Base-by-base conservation (phyloP, 2,888 invertebrate genomes). In the Theretra japonica region DNA sequence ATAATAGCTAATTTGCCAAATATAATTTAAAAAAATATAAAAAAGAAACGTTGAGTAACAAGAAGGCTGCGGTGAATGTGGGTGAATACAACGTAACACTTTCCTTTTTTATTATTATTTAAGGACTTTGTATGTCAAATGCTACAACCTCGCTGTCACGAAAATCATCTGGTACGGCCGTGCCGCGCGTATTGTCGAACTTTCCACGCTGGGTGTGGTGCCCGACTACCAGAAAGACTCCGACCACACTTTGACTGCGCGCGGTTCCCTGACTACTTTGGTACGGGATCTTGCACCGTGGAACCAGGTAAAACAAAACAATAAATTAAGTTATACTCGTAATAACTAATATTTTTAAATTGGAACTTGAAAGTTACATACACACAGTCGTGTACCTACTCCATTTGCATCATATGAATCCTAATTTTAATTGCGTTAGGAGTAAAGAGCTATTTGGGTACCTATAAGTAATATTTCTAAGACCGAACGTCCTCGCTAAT, bases 101-200 rank as follows among this genome's bases (percentile, higher is more conserved):
- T 41, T n/a, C n/a, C 17, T 53, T 41, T 60, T 33, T 48, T 58
- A 70, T 23, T 23, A n/a, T 17, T 28, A 62, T 77, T 79, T 19
- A 80, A 94, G 90, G 98, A 98, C 83, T 98, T 98, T 84, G 96
- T 98, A 7, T 98, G 98, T 83, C 97, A 97, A 83, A 95, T 98
- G 75, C 91, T 98, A 65, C 98, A 98, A 86, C 98, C 98, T 0
- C 95, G 96, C 0, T 98, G 98, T 85, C 86, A 90, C 0, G 95
- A 92, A 69, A 95, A 95, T 69, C 94, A 95, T 33, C 90, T 96
- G 73, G 93, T 96, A 73, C 94, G 96, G 21, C 97, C 97, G 0
- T 98, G 98, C 81, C 96, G 97, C 50, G 96, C 97, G 77, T 98
- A 98, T 88, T 98, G 98, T 88, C 95, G 97, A 75, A 96, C 97